These are phyloP conservation scores for Daktulosphaira vitifoliae DNA, from an alignment of 1,140 invertebrate genomes.

Conservation along the genomic window DNA sequence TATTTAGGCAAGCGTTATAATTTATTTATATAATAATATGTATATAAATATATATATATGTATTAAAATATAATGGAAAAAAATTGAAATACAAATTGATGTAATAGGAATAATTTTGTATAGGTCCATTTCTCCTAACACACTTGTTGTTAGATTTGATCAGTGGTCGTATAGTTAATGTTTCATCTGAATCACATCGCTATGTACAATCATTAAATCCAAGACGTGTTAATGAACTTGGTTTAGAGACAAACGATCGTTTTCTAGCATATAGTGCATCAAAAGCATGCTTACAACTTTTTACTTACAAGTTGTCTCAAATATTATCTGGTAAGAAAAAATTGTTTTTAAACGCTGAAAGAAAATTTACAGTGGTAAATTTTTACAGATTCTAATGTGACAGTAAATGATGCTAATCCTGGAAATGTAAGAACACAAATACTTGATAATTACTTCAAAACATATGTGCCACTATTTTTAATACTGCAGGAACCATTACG, in stretches of 20 bases:
- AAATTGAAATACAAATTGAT: too few relatives aligned
- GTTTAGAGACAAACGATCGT: not conserved
- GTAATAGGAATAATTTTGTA: slow-evolving; percentile 47
- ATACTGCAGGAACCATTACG: not conserved
- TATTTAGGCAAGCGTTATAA: slow-evolving; percentile 45
- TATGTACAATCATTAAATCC: not conserved
- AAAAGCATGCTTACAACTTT: not conserved
- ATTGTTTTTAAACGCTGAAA: not conserved
- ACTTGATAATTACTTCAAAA: not conserved
- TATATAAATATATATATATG: too few relatives aligned
- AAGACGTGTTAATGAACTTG: not conserved
- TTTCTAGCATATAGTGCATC: not conserved
- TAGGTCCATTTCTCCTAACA: not conserved
- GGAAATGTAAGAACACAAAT: not conserved
- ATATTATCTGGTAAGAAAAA: not conserved
- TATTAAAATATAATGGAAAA: too few relatives aligned
- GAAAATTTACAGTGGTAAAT: not conserved
- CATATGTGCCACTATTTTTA: not conserved
- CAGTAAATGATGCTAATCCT: not conserved
- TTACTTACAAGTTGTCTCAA: not conserved
- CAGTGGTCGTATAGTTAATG: slow-evolving; percentile 57
- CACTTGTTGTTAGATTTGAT: not conserved
- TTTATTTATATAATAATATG: not conserved
- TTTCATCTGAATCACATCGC: slow-evolving; percentile 61
- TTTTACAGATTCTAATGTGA: not conserved